Evolutionary conservation across 2,113 vertebrate genomes (phyloP).

Genomic region (Mastomys natalensis): DNA sequence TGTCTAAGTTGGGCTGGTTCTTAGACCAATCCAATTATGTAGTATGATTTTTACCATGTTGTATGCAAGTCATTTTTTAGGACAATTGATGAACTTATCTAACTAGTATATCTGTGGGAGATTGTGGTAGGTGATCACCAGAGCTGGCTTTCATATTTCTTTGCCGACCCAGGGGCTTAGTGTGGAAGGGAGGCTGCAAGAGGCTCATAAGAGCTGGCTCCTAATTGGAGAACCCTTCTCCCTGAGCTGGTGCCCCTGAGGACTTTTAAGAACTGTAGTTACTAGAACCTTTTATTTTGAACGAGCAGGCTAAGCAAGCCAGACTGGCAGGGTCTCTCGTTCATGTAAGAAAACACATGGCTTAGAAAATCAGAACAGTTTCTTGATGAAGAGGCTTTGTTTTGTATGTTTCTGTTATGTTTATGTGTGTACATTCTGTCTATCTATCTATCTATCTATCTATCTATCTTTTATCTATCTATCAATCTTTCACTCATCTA

Average conservation of each 20-base stretch:
- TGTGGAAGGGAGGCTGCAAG: background rate
- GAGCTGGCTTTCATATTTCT: constrained; percentile 22
- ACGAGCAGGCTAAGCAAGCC: constrained; percentile 6
- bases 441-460: background rate
- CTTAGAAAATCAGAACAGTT: constrained; percentile 23
- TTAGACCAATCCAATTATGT: background rate
- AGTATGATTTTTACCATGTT: constrained; percentile 13
- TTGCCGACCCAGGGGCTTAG: background rate
- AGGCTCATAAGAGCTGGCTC: background rate
- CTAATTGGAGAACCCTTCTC: background rate
- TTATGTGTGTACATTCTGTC: background rate
- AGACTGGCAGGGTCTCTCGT: constrained; percentile 19
- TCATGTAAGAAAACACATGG: background rate
- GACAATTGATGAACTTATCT: constrained; percentile 33
- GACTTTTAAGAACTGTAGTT: background rate
- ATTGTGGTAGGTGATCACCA: background rate
- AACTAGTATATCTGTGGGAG: background rate
- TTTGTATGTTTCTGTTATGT: background rate
- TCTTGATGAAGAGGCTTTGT: background rate
- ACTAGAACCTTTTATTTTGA: constrained; percentile 54
- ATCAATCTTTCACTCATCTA: background rate
- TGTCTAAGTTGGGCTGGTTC: background rate
- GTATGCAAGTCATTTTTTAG: constrained; percentile 38
- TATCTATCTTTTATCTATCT: background rate
- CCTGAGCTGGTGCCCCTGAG: background rate